Evolutionary conservation across 1,140 invertebrate genomes (phyloP), one percentile per base, ranked within the genome.

Genomic region (Argopecten irradians): DNA sequence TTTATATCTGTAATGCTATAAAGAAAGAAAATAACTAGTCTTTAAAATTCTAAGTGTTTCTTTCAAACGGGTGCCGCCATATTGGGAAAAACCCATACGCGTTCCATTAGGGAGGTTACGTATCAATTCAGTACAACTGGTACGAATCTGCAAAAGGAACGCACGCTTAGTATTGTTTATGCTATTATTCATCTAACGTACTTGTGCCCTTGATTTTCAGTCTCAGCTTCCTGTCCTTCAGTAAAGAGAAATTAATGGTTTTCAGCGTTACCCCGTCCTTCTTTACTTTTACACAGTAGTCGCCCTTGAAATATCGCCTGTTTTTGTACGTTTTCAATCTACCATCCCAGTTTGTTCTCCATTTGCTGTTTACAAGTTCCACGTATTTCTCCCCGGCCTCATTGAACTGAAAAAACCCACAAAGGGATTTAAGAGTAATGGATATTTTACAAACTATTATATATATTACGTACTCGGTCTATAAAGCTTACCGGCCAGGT

Each of bases 251-350:
- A 28, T 85, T 87, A 46, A 88, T 84, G 22, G 41, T 85, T 28
- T 88, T 82, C 36, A 91, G 33, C 0, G 82, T 71, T 3, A 55
- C 83, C 16, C 85, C 86, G 9, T 86, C 71, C 0, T 89, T 43
- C n/a, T 88, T 87, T 0, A 91, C 41, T 19, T 19, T 88, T 22
- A 91, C 5, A 32, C 28, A 33, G 39, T 91, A 91, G 71, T 89
- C 87, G n/a, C 91, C 91, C 16, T 86, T 84, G 39, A 91, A 91
- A 34, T 55, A 88, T 8, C 46, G 43, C 0, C 83, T 35, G 22
- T 83, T n/a, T 43, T 28, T 19, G 82, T 19, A n/a, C 22, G 85
- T n/a, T 85, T 33, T 34, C 83, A 34, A 22, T 83, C 28, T 28
- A 2, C 2, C 55, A 33, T 9, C 33, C 82, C 82, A 46, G 36